Base-by-base conservation (phyloP, 2,113 vertebrate genomes). In the Galemys pyrenaicus region DNA sequence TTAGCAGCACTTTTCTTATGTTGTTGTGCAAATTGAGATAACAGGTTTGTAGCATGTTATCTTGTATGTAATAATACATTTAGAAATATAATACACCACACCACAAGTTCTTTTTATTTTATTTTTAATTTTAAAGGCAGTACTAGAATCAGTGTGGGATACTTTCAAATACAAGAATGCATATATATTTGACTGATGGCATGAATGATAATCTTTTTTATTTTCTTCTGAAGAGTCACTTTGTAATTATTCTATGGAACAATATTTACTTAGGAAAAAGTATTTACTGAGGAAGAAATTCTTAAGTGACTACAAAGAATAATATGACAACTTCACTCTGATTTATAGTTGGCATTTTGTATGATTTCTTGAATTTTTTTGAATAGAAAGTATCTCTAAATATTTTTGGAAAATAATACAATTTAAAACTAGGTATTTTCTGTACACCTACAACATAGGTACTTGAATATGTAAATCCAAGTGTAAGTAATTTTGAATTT, bases 281-380 rank as follows among this genome's bases (percentile, higher is more conserved):
- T 56, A 87, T 87, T 56, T 56, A 22, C 84, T 68, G 32, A 95
- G 83, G 49, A 93, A 92, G 65, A 92, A 86, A 77, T 89, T 89
- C 16, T 49, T 79, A 19, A 64, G 24, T 91, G 39, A 87, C 28
- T 58, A 0, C 17, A 68, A 93, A 71, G n/a, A 90, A 64, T 84
- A 95, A 73, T 74, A 46, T 26, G 11, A 78, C 91, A n/a, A 68
- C 83, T 92, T 96, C 26, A 79, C 19, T 87, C 41, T 87, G 65
- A 79, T 19, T 93, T 94, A 9, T 20, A 51, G 49, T 32, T 44
- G 17, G 19, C 24, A 68, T 86, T 95, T 93, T 77, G 1, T 89
- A 19, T 77, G 65, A 65, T 92, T 92, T 91, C 74, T 87, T 92
- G n/a, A 86, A 32, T 44, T 93, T 88, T n/a, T 51, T 89, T 89